These are phyloP conservation scores for Toxotes chatareus DNA, from an alignment of 2,113 vertebrate genomes.

Conservation along the genomic window DNA sequence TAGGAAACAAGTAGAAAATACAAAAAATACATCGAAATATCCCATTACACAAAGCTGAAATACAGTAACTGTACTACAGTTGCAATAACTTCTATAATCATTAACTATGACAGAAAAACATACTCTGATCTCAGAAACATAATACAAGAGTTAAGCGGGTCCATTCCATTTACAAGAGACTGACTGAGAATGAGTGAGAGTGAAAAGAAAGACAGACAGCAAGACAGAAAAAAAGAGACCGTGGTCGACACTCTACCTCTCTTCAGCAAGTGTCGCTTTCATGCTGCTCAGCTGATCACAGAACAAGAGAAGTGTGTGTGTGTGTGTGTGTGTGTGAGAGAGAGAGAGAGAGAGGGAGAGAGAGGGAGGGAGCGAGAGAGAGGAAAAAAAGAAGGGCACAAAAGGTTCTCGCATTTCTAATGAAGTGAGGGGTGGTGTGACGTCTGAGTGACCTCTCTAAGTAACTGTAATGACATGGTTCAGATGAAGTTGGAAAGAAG, in stretches of 20 bases:
- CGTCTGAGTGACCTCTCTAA: conserved; percentile 41
- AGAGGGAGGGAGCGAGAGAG: not conserved
- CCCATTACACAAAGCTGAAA: not conserved
- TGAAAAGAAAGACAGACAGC: conserved; percentile 19
- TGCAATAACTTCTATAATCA: conserved; percentile 25
- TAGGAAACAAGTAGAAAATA: not conserved
- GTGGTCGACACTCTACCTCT: conserved; percentile 61
- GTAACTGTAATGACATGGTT: conserved; percentile 10
- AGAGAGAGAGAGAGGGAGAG: not conserved
- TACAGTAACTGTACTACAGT: not conserved
- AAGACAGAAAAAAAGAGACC: conserved; percentile 23
- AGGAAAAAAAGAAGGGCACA: conserved; percentile 47
- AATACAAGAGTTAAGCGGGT: not conserved
- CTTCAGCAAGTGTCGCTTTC: conserved; percentile 64
- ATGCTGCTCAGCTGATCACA: conserved; percentile 67
- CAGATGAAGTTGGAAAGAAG: not conserved
- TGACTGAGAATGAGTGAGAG: conserved; percentile 17
- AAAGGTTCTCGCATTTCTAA: conserved; percentile 63
- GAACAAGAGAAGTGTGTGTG: conserved; percentile 63
- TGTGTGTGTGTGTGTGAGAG: conserved; percentile 2
- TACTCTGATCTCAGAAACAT: not conserved
- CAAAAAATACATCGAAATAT: not conserved
- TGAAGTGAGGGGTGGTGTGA: conserved; percentile 56
- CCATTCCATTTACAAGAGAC: not conserved
- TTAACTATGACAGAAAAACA: not conserved